Percentiles rank a stretch among this genome's conserved stretches.
Conservation (phyloP, 1,140 invertebrate species). For the Drosophila parvula region DNA sequence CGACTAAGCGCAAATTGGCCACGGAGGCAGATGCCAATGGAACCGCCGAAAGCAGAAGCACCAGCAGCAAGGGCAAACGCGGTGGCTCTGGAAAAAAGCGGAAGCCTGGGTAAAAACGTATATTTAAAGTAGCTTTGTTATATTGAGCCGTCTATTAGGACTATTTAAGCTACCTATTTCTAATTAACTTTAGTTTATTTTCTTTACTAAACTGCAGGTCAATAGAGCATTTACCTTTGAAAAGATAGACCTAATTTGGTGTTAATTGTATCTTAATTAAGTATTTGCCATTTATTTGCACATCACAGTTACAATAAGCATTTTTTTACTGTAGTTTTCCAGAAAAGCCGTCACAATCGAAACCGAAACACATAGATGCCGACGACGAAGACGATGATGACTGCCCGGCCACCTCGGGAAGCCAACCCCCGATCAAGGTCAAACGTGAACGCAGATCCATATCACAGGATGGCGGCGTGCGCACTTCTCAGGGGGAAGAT, state of each 20-base stretch:
- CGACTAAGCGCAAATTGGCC: slow-evolving; percentile 22
- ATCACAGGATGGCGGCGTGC: slow-evolving; percentile 30
- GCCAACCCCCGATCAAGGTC: neutral
- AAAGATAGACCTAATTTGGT: no score
- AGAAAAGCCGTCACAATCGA: neutral
- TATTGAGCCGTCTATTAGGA: no score
- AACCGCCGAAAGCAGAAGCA: neutral
- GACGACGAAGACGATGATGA: slow-evolving; percentile 7
- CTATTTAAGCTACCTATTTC: no score
- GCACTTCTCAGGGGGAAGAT: neutral
- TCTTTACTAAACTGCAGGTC: no score
- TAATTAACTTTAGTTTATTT: no score
- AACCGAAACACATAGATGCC: slow-evolving; percentile 35
- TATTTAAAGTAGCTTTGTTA: neutral
- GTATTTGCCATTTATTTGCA: no score
- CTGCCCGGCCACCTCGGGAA: neutral
- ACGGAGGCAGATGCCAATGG: slow-evolving; percentile 12
- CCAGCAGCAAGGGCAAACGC: neutral
- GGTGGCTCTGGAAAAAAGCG: neutral
- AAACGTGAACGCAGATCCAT: slow-evolving; percentile 53
- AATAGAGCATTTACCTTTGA: no score
- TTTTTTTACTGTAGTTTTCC: neutral
- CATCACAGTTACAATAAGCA: neutral
- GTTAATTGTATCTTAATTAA: no score
- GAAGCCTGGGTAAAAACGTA: slow-evolving; percentile 12